These are phyloP conservation scores for Zaprionus lineosus DNA, from an alignment of 2,888 invertebrate genomes.

Conservation along the genomic window DNA sequence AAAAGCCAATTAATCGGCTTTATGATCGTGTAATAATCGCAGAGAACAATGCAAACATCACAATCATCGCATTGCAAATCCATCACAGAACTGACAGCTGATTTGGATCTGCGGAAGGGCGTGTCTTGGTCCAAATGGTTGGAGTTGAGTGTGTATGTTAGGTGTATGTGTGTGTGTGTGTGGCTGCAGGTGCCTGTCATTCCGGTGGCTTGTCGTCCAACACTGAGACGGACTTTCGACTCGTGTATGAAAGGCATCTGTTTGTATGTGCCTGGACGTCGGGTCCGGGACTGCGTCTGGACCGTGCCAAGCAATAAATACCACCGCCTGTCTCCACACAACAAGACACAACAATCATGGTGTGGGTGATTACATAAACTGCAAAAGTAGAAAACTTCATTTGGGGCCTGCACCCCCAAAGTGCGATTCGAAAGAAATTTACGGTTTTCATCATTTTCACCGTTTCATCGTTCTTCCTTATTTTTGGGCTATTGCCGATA, in stretches of 20 bases:
- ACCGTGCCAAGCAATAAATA: conserved; percentile 45
- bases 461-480: background rate
- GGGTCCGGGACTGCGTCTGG: conserved; percentile 32
- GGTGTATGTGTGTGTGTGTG: too few species aligned
- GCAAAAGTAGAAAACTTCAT: conserved; percentile 67
- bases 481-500: background rate
- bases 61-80: conserved; percentile 65
- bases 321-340: conserved; percentile 35
- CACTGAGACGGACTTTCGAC: conserved; percentile 2
- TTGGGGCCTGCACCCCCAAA: conserved; percentile 29
- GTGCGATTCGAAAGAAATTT: conserved; percentile 66
- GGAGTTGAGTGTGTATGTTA: too few species aligned
- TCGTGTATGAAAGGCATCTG: conserved; percentile 42
- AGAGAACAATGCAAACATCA: conserved; percentile 38
- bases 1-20: conserved; percentile 54
- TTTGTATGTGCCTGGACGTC: too few species aligned
- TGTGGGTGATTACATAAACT: conserved; percentile 76
- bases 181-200: conserved; percentile 56
- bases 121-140: conserved; percentile 23
- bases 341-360: conserved; percentile 67
- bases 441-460: conserved; percentile 49
- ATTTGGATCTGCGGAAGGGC: conserved; percentile 47
- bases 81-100: conserved; percentile 64
- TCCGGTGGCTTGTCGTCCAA: conserved; percentile 31
- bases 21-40: conserved; percentile 20